Evolutionary conservation across 2,797 vertebrate genomes (phyloP).

Genomic region (Halcyon chelicuti): DNA sequence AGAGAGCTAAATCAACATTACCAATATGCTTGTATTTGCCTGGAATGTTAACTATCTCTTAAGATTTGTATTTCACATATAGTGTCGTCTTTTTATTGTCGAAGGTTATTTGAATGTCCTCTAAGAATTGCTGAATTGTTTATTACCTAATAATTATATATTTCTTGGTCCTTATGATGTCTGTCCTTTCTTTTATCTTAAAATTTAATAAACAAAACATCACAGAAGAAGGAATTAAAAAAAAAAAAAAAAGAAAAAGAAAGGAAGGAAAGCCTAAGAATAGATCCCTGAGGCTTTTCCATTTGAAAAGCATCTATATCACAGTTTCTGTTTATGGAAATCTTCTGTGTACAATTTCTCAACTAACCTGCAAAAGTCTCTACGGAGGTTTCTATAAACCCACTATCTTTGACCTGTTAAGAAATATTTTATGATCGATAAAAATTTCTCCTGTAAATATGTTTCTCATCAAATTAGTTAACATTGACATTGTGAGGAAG

Average conservation of each 20-base stretch:
- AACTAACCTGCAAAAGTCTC: not conserved
- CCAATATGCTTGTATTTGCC: slow-evolving; percentile 10
- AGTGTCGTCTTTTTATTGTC: not conserved
- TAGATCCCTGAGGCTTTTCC: not conserved
- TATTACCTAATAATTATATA: slow-evolving; percentile 59
- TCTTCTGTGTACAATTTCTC: not conserved
- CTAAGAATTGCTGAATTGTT: slow-evolving; percentile 35
- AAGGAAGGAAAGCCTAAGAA: not conserved
- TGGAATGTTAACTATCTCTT: slow-evolving; percentile 33
- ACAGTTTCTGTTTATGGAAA: slow-evolving; percentile 46
- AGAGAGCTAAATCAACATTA: slow-evolving; percentile 58
- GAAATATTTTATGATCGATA: slow-evolving; percentile 35
- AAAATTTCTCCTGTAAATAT: slow-evolving; percentile 28
- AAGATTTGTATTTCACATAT: slow-evolving; percentile 42
- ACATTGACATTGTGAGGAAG: not conserved
- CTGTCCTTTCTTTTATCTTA: not conserved
- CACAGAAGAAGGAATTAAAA: not conserved
- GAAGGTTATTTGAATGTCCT: slow-evolving; percentile 49
- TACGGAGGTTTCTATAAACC: not conserved
- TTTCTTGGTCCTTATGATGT: not conserved
- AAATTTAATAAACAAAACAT: slow-evolving; percentile 46
- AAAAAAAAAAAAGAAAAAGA: not conserved
- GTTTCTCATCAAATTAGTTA: slow-evolving; percentile 11
- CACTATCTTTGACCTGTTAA: slow-evolving; percentile 10
- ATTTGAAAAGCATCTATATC: slow-evolving; percentile 24